Conservation (phyloP, 2,888 invertebrate genomes). For the Lomographa bimaculata region DNA sequence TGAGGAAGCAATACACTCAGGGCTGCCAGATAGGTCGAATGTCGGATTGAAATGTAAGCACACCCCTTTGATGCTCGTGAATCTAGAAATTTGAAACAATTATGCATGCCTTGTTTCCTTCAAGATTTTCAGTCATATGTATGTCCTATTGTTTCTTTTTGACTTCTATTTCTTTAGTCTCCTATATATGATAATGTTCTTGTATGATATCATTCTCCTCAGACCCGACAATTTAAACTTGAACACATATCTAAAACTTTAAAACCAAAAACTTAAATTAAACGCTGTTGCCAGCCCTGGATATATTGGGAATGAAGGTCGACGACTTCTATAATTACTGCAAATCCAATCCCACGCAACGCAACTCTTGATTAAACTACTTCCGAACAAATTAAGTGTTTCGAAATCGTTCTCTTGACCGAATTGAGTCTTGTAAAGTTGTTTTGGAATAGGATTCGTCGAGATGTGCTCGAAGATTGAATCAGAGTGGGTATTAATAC, state of each 20-base stretch:
- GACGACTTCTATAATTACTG: constrained; percentile 64
- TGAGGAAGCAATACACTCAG: constrained; percentile 58
- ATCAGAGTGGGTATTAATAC: constrained; percentile 11
- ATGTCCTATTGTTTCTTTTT: no score
- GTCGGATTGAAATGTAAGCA: neutral
- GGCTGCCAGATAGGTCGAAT: constrained; percentile 9
- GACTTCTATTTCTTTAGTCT: no score
- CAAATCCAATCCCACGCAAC: constrained; percentile 46
- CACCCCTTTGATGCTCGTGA: neutral
- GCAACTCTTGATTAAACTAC: constrained; percentile 61
- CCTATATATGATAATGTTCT: no score
- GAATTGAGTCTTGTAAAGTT: constrained; percentile 39
- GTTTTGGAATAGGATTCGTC: constrained; percentile 25
- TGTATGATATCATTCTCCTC: no score
- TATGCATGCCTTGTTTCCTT: no score
- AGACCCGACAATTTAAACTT: no score
- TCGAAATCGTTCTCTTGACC: constrained; percentile 39
- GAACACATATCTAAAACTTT: no score
- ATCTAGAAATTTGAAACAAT: neutral
- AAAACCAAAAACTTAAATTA: no score
- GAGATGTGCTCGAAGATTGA: constrained; percentile 10
- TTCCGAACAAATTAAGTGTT: constrained; percentile 55
- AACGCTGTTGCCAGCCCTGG: constrained; percentile 15
- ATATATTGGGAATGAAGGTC: constrained; percentile 40
- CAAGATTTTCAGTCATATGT: no score